Conservation (phyloP, 2,797 vertebrate species). For the Ciconia nigra region DNA sequence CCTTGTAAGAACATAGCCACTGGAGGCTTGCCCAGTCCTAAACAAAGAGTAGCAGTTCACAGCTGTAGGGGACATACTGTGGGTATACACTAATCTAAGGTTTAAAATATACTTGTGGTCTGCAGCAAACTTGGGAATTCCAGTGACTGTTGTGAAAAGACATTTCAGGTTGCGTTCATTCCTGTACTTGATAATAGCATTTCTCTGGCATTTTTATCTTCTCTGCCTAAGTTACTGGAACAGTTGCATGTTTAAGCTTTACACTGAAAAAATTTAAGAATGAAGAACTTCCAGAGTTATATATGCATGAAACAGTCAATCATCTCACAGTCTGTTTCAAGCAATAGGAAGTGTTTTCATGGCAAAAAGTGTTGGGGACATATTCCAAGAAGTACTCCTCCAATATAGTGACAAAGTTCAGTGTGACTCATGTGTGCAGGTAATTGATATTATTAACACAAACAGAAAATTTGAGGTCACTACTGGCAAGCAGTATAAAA, state of each 20-base stretch:
- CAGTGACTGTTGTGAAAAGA: neutral
- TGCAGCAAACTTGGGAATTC: neutral
- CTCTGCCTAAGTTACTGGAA: neutral
- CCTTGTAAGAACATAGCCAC: conserved; percentile 51
- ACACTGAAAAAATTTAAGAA: neutral
- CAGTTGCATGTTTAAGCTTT: neutral
- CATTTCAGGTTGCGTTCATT: neutral
- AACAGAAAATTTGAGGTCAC: conserved; percentile 60
- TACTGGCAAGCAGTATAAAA: conserved; percentile 45
- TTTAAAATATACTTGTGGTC: neutral
- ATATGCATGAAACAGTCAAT: neutral
- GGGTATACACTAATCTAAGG: neutral
- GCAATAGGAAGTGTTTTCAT: neutral
- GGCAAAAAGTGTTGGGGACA: neutral
- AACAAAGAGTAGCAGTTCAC: conserved; percentile 55
- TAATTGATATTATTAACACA: conserved; percentile 41
- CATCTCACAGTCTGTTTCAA: neutral
- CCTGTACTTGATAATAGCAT: neutral
- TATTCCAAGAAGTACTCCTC: conserved; percentile 16
- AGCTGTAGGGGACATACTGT: conserved; percentile 26
- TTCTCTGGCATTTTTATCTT: neutral
- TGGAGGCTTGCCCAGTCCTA: conserved; percentile 47
- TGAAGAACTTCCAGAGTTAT: neutral
- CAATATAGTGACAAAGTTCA: conserved; percentile 22
- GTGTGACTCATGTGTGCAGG: neutral